Evolutionary conservation across 2,797 vertebrate species (phyloP).

Genomic region (Peromyscus attwateri): DNA sequence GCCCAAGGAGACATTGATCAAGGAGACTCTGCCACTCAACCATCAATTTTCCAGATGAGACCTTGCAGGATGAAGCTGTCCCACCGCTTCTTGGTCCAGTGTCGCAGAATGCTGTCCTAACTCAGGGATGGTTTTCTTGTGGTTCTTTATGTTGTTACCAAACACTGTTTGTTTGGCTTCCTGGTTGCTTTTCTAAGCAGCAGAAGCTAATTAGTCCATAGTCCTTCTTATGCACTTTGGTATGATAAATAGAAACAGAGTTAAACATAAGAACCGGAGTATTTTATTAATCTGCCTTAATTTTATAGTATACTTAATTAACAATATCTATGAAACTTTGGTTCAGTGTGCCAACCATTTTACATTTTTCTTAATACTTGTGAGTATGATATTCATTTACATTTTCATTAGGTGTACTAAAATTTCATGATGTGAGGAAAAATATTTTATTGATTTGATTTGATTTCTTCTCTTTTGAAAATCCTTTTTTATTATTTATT

Average conservation of each 20-base stretch:
- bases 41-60: neutral
- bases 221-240: neutral
- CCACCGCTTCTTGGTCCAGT: neutral
- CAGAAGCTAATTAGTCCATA: neutral
- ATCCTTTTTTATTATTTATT: neutral
- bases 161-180: neutral
- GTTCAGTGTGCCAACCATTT: neutral
- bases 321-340: neutral
- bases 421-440: neutral
- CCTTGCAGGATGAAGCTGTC: neutral
- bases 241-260: neutral
- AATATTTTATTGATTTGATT: neutral
- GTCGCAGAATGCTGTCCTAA: neutral
- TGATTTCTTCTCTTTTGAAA: neutral
- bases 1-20: neutral
- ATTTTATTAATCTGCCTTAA: neutral
- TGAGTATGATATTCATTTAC: neutral
- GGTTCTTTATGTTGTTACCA: neutral
- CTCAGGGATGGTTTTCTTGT: neutral
- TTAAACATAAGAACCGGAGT: neutral
- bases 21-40: neutral
- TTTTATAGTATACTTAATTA: constrained; percentile 22
- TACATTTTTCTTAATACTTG: neutral
- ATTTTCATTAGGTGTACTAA: neutral
- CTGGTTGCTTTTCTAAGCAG: neutral